phyloP scores from a whole-genome alignment of 2,113 vertebrate species.

The Thunnus thynnus region DNA sequence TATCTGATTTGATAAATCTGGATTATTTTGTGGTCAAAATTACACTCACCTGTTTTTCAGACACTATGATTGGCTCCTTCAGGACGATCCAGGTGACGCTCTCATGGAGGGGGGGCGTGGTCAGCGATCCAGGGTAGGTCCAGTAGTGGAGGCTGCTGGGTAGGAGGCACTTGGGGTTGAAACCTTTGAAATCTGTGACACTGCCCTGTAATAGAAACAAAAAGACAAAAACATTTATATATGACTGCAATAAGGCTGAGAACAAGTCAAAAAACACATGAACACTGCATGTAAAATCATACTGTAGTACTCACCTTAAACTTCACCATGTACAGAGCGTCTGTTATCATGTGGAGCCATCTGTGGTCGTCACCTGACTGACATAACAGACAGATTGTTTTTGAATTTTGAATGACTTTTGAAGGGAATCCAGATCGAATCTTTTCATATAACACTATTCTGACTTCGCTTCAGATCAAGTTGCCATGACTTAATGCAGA shows the following conservation, averaged over 20 bases:
- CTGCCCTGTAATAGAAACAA: slow-evolving; percentile 84
- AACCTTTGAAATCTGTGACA: slow-evolving; percentile 90
- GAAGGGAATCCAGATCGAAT: not conserved
- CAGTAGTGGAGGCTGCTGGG: slow-evolving; percentile 93
- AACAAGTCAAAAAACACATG: not conserved
- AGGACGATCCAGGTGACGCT: slow-evolving; percentile 96
- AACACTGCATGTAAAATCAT: not conserved
- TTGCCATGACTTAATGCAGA: not conserved
- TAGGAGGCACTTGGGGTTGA: slow-evolving; percentile 94
- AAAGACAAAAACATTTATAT: not conserved
- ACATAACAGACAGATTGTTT: slow-evolving; percentile 39
- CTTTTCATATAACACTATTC: not conserved
- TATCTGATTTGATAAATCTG: not conserved
- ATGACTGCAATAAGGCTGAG: not conserved
- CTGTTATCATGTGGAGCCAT: slow-evolving; percentile 92
- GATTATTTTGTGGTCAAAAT: not conserved
- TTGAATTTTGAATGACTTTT: not conserved
- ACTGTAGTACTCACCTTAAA: slow-evolving; percentile 87
- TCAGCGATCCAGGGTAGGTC: slow-evolving; percentile 96
- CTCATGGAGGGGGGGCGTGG: slow-evolving; percentile 94
- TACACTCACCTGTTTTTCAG: slow-evolving; percentile 93
- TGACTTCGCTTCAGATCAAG: not conserved
- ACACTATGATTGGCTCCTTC: slow-evolving; percentile 91
- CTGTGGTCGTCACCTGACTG: slow-evolving; percentile 91
- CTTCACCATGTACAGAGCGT: slow-evolving; percentile 95